A percentile compares a stretch with the other conserved stretches of the same genome.
These are phyloP conservation scores for Autographa pulchrina DNA, from an alignment of 2,888 invertebrate species.

Conservation along the genomic window DNA sequence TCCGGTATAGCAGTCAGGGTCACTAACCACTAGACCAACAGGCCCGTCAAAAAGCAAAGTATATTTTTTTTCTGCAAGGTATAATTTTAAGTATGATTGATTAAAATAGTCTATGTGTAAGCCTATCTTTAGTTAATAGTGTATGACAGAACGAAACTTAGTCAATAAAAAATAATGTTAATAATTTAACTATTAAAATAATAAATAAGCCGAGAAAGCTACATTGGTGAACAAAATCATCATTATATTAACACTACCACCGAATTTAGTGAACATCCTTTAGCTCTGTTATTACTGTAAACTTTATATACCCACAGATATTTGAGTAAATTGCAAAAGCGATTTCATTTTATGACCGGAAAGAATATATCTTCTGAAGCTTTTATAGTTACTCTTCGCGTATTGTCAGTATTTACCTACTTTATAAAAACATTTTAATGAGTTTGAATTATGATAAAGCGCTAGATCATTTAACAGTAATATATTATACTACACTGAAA, in stretches of 20 bases:
- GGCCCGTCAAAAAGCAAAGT: too few relatives aligned
- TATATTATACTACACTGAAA: too few relatives aligned
- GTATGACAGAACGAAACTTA: too few relatives aligned
- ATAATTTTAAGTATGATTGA: too few relatives aligned
- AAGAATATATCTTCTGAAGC: slow-evolving; percentile 57
- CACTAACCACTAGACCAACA: too few relatives aligned
- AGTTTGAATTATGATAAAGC: slow-evolving; percentile 30
- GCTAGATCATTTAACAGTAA: too few relatives aligned
- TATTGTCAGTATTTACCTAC: slow-evolving; percentile 49
- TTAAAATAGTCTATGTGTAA: too few relatives aligned
- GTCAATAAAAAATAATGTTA: too few relatives aligned
- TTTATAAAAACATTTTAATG: slow-evolving; percentile 28
- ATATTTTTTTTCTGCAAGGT: too few relatives aligned
- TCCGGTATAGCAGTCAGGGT: too few relatives aligned
- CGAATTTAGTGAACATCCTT: slow-evolving; percentile 23
- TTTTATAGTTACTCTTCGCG: slow-evolving; percentile 50
- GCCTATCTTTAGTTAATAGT: too few relatives aligned
- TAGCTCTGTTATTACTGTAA: slow-evolving; percentile 31
- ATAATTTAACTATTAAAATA: neutral
- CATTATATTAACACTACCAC: neutral
- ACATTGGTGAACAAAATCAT: neutral
- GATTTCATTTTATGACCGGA: slow-evolving; percentile 56
- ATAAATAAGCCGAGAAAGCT: too few relatives aligned
- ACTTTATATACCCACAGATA: slow-evolving; percentile 44
- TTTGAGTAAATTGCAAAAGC: slow-evolving; percentile 54